Conservation (phyloP, 1,140 invertebrate genomes). For the Conus betulinus region DNA sequence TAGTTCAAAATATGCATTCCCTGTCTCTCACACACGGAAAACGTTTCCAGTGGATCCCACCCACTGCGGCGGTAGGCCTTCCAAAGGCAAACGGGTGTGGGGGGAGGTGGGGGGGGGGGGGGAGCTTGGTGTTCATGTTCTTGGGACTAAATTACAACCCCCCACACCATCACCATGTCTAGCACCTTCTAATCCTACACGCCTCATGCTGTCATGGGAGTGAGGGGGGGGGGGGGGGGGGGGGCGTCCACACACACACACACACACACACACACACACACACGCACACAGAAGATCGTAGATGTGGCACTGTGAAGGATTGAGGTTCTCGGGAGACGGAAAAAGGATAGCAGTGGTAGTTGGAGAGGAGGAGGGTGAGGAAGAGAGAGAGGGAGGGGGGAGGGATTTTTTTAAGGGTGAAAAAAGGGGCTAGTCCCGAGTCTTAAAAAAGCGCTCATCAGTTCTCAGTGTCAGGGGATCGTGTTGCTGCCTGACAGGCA, state of each 20-base stretch:
- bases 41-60: no score
- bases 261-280: not conserved
- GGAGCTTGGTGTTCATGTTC: no score
- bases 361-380: not conserved
- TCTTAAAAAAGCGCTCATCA: not conserved
- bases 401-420: not conserved
- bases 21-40: no score
- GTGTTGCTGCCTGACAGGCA: not conserved
- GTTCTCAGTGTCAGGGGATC: not conserved
- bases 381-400: not conserved
- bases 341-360: not conserved
- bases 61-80: no score
- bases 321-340: not conserved
- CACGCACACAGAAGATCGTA: no score
- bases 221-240: no score
- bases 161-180: not conserved
- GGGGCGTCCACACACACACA: not conserved
- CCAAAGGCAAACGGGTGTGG: no score
- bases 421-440: not conserved
- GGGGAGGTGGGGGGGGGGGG: no score
- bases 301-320: not conserved
- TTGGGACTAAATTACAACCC: not conserved
- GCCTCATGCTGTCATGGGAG: no score
- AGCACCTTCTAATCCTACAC: not conserved
- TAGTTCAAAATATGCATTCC: no score